A percentile compares a stretch with the other conserved stretches of the same genome.
Evolutionary conservation across 1,140 invertebrate genomes (phyloP).

Genomic region (Danaus melanippus): DNA sequence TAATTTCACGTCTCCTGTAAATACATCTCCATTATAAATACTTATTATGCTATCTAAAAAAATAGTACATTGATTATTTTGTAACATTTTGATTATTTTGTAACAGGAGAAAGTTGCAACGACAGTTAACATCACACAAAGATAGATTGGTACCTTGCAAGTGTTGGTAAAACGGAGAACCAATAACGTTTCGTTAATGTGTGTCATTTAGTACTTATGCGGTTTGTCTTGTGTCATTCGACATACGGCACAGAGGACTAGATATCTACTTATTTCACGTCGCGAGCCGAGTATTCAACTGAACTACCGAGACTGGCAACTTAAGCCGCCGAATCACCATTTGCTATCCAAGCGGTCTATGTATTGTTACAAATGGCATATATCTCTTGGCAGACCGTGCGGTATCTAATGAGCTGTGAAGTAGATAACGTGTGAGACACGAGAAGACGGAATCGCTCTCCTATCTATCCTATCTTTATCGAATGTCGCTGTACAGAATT

Average conservation of each 20-base stretch:
- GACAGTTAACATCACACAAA: constrained; percentile 44
- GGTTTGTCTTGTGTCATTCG: constrained; percentile 48
- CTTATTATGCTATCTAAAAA: too few relatives aligned
- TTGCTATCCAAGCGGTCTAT: constrained; percentile 45
- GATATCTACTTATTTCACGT: constrained; percentile 44
- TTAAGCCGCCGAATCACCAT: constrained; percentile 52
- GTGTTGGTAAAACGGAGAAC: constrained; percentile 53
- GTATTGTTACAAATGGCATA: constrained; percentile 69
- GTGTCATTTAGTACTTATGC: constrained; percentile 56
- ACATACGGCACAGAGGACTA: constrained; percentile 35
- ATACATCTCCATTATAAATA: too few relatives aligned
- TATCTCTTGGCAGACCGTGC: constrained; percentile 57
- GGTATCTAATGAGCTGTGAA: constrained; percentile 71
- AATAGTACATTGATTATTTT: too few relatives aligned
- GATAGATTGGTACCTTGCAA: constrained; percentile 60
- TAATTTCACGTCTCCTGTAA: too few relatives aligned
- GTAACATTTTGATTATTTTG: too few relatives aligned
- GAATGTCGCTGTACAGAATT: constrained; percentile 17
- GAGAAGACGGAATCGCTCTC: constrained; percentile 50
- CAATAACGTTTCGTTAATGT: constrained; percentile 65
- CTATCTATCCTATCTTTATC: constrained; percentile 55
- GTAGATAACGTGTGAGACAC: constrained; percentile 62
- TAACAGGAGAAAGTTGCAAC: too few relatives aligned
- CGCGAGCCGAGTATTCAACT: constrained; percentile 26
- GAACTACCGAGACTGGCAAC: constrained; percentile 48